Evolutionary conservation across 2,888 invertebrate genomes (phyloP).

Genomic region (Carpatolechia fugitivella): DNA sequence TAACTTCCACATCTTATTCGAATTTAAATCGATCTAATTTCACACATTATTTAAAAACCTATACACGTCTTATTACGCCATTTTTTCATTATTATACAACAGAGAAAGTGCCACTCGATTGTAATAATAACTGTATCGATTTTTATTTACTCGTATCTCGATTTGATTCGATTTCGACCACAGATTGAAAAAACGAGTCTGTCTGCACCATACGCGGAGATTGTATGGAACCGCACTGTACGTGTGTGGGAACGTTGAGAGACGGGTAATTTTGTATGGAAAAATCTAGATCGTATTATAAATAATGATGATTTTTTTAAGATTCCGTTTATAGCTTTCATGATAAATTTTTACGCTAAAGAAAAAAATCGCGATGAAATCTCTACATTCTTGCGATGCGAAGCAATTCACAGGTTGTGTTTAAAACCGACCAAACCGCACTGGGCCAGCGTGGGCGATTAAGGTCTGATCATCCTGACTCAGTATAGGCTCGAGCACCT

Average conservation of each 20-base stretch:
- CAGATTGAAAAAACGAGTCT: constrained; percentile 32
- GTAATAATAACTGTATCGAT: constrained; percentile 51
- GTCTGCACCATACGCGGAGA: constrained; percentile 60
- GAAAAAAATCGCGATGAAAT: too few relatives aligned
- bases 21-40: constrained; percentile 15
- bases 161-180: constrained; percentile 57
- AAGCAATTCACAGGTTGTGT: too few relatives aligned
- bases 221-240: constrained; percentile 34
- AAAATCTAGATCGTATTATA: neutral
- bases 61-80: constrained; percentile 14
- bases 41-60: constrained; percentile 10
- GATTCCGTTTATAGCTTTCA: too few relatives aligned
- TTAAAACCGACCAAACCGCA: too few relatives aligned
- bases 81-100: constrained; percentile 14
- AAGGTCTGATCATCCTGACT: too few relatives aligned
- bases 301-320: too few relatives aligned
- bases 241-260: constrained; percentile 8
- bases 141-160: constrained; percentile 53
- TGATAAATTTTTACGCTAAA: too few relatives aligned
- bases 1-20: neutral
- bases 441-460: too few relatives aligned
- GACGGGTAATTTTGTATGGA: neutral
- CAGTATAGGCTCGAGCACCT: too few relatives aligned
- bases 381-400: too few relatives aligned
- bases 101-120: constrained; percentile 22